Conservation (phyloP, 2,113 vertebrate species). For the Rhinichthys klamathensis region DNA sequence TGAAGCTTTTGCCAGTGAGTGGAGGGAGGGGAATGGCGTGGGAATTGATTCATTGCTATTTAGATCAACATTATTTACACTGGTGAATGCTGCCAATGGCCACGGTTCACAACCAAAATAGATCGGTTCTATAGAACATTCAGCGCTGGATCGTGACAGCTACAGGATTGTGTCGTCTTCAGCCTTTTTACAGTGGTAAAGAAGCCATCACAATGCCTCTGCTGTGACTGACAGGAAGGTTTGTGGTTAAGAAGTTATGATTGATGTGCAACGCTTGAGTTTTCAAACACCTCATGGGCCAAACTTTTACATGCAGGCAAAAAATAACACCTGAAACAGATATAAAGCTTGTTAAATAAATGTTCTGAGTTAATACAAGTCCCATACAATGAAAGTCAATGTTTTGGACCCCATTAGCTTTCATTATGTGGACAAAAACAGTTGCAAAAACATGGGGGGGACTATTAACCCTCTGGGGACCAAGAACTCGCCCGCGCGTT, state of each 20-base stretch:
- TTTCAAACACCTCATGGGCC: slow-evolving; percentile 31
- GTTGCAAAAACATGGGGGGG: too few relatives aligned
- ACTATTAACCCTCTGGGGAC: too few relatives aligned
- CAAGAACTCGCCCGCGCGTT: too few relatives aligned
- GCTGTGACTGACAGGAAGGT: slow-evolving; percentile 9
- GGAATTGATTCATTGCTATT: slow-evolving; percentile 23
- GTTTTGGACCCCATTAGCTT: neutral
- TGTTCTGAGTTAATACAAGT: neutral
- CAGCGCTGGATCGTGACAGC: neutral
- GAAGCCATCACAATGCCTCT: slow-evolving; percentile 13
- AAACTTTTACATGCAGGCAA: neutral
- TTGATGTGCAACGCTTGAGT: neutral
- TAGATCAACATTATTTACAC: slow-evolving; percentile 33
- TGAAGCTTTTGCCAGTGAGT: neutral
- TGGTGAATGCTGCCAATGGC: slow-evolving; percentile 1
- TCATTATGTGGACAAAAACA: neutral
- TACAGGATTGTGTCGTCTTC: neutral
- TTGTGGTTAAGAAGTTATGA: neutral
- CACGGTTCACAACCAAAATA: slow-evolving; percentile 16
- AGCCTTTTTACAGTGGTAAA: neutral
- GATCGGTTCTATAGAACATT: neutral
- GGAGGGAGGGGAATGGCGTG: neutral
- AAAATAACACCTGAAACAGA: neutral
- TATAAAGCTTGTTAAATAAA: neutral
- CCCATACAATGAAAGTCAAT: neutral